Percentiles rank a stretch among this genome's conserved stretches.
phyloP scores from a whole-genome alignment of 2,113 vertebrate species.

The Otolemur garnettii region DNA sequence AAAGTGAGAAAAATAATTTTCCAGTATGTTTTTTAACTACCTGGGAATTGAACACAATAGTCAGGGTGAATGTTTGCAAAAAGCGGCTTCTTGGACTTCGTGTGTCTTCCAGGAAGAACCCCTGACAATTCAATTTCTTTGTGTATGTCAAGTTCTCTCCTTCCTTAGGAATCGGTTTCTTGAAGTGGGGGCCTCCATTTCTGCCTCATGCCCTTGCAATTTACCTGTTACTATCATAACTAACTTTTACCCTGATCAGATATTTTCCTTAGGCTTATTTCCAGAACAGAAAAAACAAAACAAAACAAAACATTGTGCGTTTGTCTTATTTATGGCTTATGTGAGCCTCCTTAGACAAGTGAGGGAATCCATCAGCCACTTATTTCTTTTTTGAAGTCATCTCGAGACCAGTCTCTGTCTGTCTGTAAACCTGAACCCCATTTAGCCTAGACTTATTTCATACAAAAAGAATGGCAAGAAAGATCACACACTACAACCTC shows the following conservation, averaged over 20 bases:
- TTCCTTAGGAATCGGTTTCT: background rate
- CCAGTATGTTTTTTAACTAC: background rate
- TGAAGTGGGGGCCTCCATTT: rapidly evolving
- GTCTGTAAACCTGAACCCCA: background rate
- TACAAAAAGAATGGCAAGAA: background rate
- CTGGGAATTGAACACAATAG: background rate
- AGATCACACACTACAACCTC: background rate
- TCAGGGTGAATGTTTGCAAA: background rate
- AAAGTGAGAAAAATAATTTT: constrained; percentile 17
- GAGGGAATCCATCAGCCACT: background rate
- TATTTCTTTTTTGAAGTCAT: background rate
- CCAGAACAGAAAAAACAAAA: background rate
- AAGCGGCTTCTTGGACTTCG: background rate
- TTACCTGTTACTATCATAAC: background rate
- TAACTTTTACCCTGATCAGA: background rate
- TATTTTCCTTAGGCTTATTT: background rate
- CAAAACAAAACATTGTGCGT: background rate
- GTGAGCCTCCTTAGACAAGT: background rate
- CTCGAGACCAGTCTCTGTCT: background rate
- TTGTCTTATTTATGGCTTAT: background rate
- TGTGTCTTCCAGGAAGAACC: background rate
- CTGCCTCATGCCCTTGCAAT: rapidly evolving
- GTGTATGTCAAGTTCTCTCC: background rate
- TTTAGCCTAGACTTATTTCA: background rate
- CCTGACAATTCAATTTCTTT: background rate